These are phyloP conservation scores for Meriones psammophilus DNA, from an alignment of 2,797 vertebrate species.

Conservation along the genomic window DNA sequence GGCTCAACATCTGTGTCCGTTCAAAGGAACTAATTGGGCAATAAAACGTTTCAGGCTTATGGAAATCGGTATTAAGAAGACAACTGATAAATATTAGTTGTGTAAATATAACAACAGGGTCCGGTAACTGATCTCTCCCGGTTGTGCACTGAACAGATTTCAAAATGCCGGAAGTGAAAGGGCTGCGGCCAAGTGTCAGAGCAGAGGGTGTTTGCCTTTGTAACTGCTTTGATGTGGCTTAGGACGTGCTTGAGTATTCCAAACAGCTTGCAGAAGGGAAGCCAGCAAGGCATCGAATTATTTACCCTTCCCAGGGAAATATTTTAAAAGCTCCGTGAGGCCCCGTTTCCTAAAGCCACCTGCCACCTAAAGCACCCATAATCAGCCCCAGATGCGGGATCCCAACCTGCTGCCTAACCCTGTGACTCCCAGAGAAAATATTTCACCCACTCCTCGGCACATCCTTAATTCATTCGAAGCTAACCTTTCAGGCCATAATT, in stretches of 20 bases:
- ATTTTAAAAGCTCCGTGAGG: constrained; percentile 88
- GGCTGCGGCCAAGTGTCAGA: constrained; percentile 53
- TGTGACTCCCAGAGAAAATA: constrained; percentile 91
- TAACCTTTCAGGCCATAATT: constrained; percentile 88
- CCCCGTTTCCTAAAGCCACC: constrained; percentile 90
- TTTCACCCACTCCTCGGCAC: constrained; percentile 91
- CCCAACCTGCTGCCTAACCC: constrained; percentile 92
- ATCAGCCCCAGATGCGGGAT: constrained; percentile 95
- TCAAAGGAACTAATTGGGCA: constrained; percentile 67
- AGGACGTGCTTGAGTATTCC: constrained; percentile 86
- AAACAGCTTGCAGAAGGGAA: constrained; percentile 80
- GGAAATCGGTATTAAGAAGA: constrained; percentile 71
- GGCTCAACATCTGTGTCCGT: constrained; percentile 77
- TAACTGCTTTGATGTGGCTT: constrained; percentile 85
- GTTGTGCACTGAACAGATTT: constrained; percentile 1
- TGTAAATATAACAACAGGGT: constrained; percentile 33
- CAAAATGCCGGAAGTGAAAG: constrained; percentile 67
- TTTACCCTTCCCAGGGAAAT: constrained; percentile 86
- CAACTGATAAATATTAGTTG: constrained; percentile 56
- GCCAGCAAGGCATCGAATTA: constrained; percentile 84
- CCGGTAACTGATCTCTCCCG: constrained; percentile 50
- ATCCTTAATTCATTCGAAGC: constrained; percentile 95
- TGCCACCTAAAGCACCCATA: constrained; percentile 90
- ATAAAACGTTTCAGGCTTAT: constrained; percentile 70
- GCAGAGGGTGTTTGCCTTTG: constrained; percentile 82